Conservation (phyloP, 2,888 invertebrate genomes). For the Parnassius orleans region DNA sequence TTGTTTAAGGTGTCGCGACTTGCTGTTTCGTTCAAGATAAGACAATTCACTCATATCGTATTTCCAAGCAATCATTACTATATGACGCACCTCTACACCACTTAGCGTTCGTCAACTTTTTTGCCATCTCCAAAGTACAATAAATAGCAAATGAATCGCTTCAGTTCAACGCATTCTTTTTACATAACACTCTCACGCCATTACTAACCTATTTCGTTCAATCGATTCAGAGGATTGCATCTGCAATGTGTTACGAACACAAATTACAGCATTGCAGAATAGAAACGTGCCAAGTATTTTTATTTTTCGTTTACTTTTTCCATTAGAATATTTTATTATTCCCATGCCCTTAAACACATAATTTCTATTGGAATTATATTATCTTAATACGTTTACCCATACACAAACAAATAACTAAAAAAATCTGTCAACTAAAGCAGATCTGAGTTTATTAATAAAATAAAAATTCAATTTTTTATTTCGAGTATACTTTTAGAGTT, state of each 20-base stretch:
- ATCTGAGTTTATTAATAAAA: too few species aligned
- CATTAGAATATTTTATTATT: too few species aligned
- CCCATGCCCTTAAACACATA: too few species aligned
- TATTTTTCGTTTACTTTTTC: background rate
- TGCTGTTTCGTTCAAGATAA: too few species aligned
- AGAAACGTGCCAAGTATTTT: conserved; percentile 19
- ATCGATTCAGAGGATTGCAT: conserved; percentile 14
- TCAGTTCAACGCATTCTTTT: background rate
- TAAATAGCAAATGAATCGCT: background rate
- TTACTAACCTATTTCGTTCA: conserved; percentile 19
- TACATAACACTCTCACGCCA: conserved; percentile 5
- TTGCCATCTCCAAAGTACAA: background rate
- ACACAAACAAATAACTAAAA: too few species aligned
- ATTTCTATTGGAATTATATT: too few species aligned
- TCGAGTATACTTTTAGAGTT: too few species aligned
- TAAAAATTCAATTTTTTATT: too few species aligned
- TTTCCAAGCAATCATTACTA: background rate
- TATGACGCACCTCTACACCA: background rate
- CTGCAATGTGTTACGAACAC: conserved; percentile 15
- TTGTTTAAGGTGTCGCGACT: too few species aligned
- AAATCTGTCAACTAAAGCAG: too few species aligned
- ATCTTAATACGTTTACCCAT: too few species aligned
- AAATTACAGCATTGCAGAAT: conserved; percentile 20
- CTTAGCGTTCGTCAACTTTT: background rate
- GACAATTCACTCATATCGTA: background rate